phyloP scores from a whole-genome alignment of 2,113 vertebrate genomes.

The Dicaeum eximium region DNA sequence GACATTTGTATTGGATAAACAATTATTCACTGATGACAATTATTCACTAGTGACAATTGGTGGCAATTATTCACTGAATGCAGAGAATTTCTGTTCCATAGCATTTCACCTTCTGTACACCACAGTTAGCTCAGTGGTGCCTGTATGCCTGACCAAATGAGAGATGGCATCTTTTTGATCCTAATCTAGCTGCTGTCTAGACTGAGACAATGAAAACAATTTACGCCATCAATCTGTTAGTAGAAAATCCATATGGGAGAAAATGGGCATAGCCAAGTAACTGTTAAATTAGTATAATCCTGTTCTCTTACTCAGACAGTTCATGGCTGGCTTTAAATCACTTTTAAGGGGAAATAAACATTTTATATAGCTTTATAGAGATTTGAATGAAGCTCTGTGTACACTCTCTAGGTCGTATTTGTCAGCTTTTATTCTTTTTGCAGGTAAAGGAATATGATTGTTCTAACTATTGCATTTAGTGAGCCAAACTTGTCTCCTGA shows the following conservation, averaged over 20 bases:
- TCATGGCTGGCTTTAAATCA: neutral
- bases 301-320: neutral
- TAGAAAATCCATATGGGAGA: neutral
- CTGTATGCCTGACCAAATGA: neutral
- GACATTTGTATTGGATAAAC: neutral
- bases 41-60: neutral
- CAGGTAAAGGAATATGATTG: neutral
- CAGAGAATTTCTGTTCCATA: neutral
- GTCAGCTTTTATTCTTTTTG: neutral
- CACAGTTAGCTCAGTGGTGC: neutral
- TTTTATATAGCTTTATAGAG: neutral
- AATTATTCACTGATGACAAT: neutral
- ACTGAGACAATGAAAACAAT: constrained; percentile 51
- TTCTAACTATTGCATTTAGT: neutral
- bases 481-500: neutral
- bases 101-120: neutral
- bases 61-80: neutral
- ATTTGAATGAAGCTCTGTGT: neutral
- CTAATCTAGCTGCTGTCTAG: constrained; percentile 51
- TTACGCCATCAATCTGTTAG: neutral
- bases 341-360: neutral
- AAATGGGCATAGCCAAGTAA: neutral
- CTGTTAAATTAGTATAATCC: neutral
- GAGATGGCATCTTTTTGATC: constrained; percentile 34
- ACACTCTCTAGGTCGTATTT: neutral